phyloP scores from a whole-genome alignment of 2,797 vertebrate species.

The Pseudotriccus pelzelni region DNA sequence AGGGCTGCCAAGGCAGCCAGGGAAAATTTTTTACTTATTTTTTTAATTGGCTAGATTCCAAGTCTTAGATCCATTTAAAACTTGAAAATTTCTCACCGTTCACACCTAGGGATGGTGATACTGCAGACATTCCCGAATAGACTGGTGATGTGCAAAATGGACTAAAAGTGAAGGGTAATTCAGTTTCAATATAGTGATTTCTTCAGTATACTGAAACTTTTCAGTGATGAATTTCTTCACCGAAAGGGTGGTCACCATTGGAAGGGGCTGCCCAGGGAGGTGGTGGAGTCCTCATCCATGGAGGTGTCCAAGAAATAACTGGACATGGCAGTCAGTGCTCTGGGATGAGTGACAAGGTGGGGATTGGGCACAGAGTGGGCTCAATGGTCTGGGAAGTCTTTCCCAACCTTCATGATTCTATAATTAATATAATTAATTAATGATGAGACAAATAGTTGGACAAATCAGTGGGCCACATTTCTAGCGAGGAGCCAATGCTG shows the following conservation, averaged over 20 bases:
- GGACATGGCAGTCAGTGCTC: neutral
- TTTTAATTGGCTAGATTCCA: neutral
- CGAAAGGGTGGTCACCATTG: neutral
- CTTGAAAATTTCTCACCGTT: neutral
- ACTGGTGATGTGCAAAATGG: neutral
- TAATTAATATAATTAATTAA: neutral
- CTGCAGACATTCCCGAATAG: neutral
- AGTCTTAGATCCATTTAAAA: neutral
- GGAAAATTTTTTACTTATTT: neutral
- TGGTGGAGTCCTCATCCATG: neutral
- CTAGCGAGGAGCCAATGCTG: neutral
- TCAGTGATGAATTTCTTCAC: neutral
- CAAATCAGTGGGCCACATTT: neutral
- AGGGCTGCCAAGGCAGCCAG: neutral
- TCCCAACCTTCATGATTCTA: neutral
- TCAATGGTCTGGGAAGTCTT: neutral
- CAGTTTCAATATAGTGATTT: neutral
- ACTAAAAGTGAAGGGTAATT: neutral
- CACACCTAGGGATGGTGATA: neutral
- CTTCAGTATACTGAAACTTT: neutral
- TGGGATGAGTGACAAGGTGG: neutral
- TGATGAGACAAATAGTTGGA: neutral
- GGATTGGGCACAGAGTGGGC: neutral
- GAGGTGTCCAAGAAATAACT: neutral
- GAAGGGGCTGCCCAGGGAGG: neutral